phyloP scores from a whole-genome alignment of 2,113 vertebrate species.

The Chamaea fasciata region DNA sequence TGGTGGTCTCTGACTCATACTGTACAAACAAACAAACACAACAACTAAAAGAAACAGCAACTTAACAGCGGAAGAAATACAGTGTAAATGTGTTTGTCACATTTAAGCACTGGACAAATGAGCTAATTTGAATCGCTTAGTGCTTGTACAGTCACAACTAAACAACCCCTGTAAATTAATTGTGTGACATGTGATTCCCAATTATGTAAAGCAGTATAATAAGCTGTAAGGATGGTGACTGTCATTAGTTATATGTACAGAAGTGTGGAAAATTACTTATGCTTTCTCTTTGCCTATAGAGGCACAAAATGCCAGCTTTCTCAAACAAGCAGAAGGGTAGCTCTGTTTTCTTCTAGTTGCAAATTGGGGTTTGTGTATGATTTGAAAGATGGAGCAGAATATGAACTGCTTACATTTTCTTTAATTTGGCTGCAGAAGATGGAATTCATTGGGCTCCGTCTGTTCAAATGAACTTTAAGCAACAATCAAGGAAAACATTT shows the following conservation, averaged over 20 bases:
- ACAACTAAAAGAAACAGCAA: not conserved
- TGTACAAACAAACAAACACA: conserved; percentile 43
- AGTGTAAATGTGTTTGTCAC: conserved; percentile 34
- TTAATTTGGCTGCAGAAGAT: conserved; percentile 65
- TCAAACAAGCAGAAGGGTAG: not conserved
- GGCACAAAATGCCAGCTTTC: conserved; percentile 8
- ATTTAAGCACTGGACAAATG: conserved; percentile 58
- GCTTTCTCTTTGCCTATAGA: conserved; percentile 57
- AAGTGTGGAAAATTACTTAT: conserved; percentile 44
- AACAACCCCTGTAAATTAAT: conserved; percentile 55
- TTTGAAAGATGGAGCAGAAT: conserved; percentile 67
- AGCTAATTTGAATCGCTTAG: conserved; percentile 47
- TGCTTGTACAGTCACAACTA: conserved; percentile 22
- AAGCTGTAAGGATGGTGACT: conserved; percentile 50
- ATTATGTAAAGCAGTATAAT: conserved; percentile 50
- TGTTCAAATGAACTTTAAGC: conserved; percentile 76
- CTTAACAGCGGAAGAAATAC: not conserved
- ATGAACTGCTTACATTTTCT: conserved; percentile 65
- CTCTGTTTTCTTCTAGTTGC: conserved; percentile 16
- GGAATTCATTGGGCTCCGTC: conserved; percentile 65
- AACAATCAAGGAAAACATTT: conserved; percentile 70
- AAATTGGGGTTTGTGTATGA: conserved; percentile 41
- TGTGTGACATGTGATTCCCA: conserved; percentile 32
- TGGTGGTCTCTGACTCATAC: conserved; percentile 60
- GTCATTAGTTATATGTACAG: conserved; percentile 49